Evolutionary conservation across 2,888 invertebrate genomes (phyloP).

Genomic region (Sicus ferrugineus): DNA sequence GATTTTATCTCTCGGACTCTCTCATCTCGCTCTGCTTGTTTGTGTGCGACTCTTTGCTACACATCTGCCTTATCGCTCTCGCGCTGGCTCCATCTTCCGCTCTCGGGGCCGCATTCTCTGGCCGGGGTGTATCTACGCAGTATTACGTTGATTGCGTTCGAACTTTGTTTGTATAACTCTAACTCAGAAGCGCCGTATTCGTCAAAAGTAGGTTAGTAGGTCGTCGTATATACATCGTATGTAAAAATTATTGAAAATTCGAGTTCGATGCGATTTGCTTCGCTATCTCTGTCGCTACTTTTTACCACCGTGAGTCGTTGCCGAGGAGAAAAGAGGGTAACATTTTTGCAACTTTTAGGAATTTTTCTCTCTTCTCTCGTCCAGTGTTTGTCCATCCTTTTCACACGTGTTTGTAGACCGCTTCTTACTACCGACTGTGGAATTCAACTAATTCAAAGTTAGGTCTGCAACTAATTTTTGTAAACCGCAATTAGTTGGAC

Average conservation of each 20-base stretch:
- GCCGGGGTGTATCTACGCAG: conserved; percentile 24
- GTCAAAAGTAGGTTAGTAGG: conserved; percentile 85
- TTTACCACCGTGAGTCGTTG: too few species aligned
- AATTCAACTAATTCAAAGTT: too few species aligned
- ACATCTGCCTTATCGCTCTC: conserved; percentile 5
- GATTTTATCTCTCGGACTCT: not conserved
- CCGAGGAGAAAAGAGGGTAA: too few species aligned
- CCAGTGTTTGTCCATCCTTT: too few species aligned
- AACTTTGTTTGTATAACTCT: conserved; percentile 56
- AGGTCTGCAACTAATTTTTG: too few species aligned
- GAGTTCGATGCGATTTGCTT: conserved; percentile 12
- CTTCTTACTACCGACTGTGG: too few species aligned
- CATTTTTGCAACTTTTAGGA: too few species aligned
- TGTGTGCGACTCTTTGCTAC: not conserved
- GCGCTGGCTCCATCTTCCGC: conserved; percentile 36
- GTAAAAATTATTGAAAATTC: conserved; percentile 6
- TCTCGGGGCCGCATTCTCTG: too few species aligned
- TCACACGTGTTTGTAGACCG: too few species aligned
- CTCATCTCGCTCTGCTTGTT: conserved; percentile 10
- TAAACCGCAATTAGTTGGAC: too few species aligned
- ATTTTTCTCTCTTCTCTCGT: too few species aligned
- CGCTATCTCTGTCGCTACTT: too few species aligned
- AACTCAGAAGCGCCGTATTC: conserved; percentile 39
- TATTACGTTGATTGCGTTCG: conserved; percentile 51
- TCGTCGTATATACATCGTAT: conserved; percentile 62